Percentiles rank a stretch among this genome's conserved stretches.
These are phyloP conservation scores for Himalopsyche japonica DNA, from an alignment of 2,888 invertebrate genomes.

Conservation along the genomic window DNA sequence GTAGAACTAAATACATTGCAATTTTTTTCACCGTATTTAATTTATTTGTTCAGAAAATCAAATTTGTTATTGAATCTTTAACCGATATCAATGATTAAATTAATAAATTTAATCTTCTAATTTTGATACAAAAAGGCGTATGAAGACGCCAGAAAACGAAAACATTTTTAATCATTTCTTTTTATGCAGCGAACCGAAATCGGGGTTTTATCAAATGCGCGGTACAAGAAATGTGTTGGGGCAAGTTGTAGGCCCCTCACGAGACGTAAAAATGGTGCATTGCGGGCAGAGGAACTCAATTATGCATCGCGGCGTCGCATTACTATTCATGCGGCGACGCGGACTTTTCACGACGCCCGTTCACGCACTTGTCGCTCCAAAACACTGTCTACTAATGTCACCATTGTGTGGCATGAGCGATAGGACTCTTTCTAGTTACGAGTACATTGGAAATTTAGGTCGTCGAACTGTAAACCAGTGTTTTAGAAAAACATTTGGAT, in stretches of 20 bases:
- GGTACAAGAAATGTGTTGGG: background rate
- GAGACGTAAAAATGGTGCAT: background rate
- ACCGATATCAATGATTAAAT: no score
- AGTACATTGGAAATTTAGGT: no score
- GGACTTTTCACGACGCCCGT: background rate
- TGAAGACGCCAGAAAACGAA: background rate
- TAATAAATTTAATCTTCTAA: no score
- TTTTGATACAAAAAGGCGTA: no score
- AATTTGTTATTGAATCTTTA: no score
- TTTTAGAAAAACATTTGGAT: no score
- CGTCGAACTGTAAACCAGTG: no score
- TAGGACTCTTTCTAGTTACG: background rate
- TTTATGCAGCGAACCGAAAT: background rate
- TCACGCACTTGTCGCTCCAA: background rate
- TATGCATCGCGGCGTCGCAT: slow-evolving; percentile 1
- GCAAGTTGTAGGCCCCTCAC: background rate
- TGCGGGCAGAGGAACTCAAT: background rate
- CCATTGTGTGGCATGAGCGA: background rate
- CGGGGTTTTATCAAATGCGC: background rate
- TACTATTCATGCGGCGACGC: slow-evolving; percentile 9
- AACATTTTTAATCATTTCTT: background rate
- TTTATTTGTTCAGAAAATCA: no score
- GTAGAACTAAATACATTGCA: no score
- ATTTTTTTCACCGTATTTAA: no score
- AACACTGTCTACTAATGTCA: background rate